Evolutionary conservation across 1,140 invertebrate genomes (phyloP), one percentile per base, ranked within the genome.

Genomic region (Marisa cornuarietis): DNA sequence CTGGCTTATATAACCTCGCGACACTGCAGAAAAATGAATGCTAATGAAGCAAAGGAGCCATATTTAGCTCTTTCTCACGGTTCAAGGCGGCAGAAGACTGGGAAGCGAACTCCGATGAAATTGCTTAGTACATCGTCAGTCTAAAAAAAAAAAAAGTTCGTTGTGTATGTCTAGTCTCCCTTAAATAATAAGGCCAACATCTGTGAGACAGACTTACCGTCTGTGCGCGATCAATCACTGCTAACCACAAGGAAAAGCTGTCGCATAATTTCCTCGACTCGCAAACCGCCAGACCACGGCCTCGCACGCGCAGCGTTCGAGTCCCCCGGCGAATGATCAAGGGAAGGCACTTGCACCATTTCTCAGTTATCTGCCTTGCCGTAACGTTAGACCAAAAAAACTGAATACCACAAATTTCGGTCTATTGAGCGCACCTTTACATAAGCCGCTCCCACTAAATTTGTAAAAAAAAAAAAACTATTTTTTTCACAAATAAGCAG

Each of bases 261-360:
- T 42, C 20, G 58, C 74, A 76, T 76, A 63, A 26, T 76, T 76
- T 42, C 63, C 24, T 26, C 24, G 58, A 16, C 4, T 18, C 54
- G 54, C 76, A 20, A 18, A 10, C 51, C 76, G 16, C 76, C 75
- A 52, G 42, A 77, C 76, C 76, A 77, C 76, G 54, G 54, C 31
- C 52, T 69, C n/a, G 63, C 51, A n/a, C 65, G 22, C 52, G 63
- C 76, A 77, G 76, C 76, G 76, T 77, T 77, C 76, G 76, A 77
- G 76, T 77, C 76, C 76, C 76, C 63, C 63, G 62, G 63, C 51
- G 54, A 63, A n/a, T n/a, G 65, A n/a, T 42, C 61, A 77, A 20
- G 76, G 75, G 76, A 66, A 26, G 42, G 42, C 24, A 77, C 76
- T 42, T 42, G 31, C 31, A 42, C 31, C 31, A 42, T 42, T 6